These are phyloP conservation scores for Erebia aethiops DNA, from an alignment of 2,888 invertebrate species.

Conservation along the genomic window DNA sequence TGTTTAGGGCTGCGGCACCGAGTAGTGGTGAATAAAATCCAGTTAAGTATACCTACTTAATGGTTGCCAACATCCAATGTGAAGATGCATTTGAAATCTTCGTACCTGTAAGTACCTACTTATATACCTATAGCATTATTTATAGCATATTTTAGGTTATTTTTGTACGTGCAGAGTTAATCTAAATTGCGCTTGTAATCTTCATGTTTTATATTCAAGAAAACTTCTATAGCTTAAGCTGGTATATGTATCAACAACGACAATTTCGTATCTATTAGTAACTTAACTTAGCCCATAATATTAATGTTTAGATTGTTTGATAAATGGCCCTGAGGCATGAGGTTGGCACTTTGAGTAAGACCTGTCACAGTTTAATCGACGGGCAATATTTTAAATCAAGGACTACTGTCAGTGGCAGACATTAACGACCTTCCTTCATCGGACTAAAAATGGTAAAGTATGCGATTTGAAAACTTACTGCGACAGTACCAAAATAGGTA, in stretches of 20 bases:
- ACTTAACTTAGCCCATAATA: conserved; percentile 18
- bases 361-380: conserved; percentile 35
- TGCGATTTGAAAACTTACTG: conserved; percentile 26
- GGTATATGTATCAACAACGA: neutral
- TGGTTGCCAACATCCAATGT: too few relatives aligned
- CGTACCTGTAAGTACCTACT: too few relatives aligned
- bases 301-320: conserved; percentile 25
- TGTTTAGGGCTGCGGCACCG: too few relatives aligned
- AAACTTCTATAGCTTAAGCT: neutral
- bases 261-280: conserved; percentile 7
- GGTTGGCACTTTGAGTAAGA: conserved; percentile 31
- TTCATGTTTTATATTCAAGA: neutral
- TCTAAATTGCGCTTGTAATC: neutral
- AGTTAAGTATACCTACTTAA: too few relatives aligned
- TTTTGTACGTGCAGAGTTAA: too few relatives aligned
- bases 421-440: conserved; percentile 34
- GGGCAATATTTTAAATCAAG: conserved; percentile 37
- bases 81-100: too few relatives aligned
- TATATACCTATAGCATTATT: too few relatives aligned
- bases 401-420: conserved; percentile 36
- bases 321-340: conserved; percentile 23
- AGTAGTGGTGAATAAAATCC: too few relatives aligned
- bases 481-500: conserved; percentile 14
- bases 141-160: too few relatives aligned
- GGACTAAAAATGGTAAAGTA: conserved; percentile 30